Percentiles rank a stretch among this genome's conserved stretches.
These are phyloP conservation scores for Gulo gulo DNA, from an alignment of 2,113 vertebrate species.

Conservation along the genomic window DNA sequence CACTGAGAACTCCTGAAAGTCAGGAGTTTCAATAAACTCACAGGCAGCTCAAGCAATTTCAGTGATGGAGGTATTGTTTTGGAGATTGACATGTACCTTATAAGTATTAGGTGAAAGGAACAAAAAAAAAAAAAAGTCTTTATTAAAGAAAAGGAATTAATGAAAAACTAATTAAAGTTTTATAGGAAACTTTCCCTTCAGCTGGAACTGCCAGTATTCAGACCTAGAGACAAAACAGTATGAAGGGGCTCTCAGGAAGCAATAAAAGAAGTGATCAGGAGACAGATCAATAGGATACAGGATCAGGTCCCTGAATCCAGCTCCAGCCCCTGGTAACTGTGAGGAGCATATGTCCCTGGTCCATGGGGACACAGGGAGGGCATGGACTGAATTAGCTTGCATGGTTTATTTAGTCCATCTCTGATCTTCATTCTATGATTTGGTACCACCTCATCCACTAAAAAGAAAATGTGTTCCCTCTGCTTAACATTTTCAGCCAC, in stretches of 20 bases:
- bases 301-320: accelerated
- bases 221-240: neutral
- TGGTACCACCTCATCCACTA: neutral
- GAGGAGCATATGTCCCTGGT: neutral
- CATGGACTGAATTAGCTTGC: accelerated
- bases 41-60: constrained; percentile 29
- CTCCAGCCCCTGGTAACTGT: neutral
- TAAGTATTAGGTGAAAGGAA: constrained; percentile 44
- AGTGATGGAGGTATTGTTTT: constrained; percentile 48
- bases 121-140: constrained; percentile 44
- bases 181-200: constrained; percentile 27
- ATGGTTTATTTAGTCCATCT: neutral
- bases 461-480: neutral
- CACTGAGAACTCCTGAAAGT: constrained; percentile 15
- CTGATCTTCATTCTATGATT: neutral
- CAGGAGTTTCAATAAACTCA: constrained; percentile 55
- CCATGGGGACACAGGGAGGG: accelerated
- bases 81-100: constrained; percentile 59
- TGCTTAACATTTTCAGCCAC: neutral
- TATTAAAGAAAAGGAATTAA: constrained; percentile 63
- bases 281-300: neutral
- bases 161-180: constrained; percentile 65
- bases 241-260: neutral
- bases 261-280: neutral
- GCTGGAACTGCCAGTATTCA: constrained; percentile 7